Evolutionary conservation across 1,140 invertebrate species (phyloP).

Genomic region (Drosophila ficusphila): DNA sequence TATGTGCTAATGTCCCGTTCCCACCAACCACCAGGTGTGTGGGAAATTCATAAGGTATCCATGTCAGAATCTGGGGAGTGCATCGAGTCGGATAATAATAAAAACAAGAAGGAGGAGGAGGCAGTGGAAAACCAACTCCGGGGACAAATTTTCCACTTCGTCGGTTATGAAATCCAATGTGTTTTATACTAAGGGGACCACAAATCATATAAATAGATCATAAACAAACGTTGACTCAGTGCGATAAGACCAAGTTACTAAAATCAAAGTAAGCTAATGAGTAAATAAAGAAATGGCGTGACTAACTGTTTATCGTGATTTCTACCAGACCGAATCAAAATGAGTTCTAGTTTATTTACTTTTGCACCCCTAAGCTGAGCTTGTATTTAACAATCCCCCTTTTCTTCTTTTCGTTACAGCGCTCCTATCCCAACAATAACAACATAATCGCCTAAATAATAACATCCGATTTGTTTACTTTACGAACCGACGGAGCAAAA

Average conservation of each 20-base stretch:
- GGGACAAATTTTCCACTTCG: slow-evolving; percentile 52
- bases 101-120: slow-evolving; percentile 6
- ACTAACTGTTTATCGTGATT: background rate
- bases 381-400: background rate
- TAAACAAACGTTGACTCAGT: slow-evolving; percentile 17
- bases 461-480: slow-evolving; percentile 29
- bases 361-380: background rate
- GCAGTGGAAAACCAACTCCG: slow-evolving; percentile 5
- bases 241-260: slow-evolving; percentile 23
- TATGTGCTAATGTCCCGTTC: background rate
- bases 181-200: background rate
- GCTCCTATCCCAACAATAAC: slow-evolving; percentile 13
- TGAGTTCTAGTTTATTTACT: background rate
- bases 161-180: slow-evolving; percentile 21
- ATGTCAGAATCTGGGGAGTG: slow-evolving; percentile 12
- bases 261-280: slow-evolving; percentile 44
- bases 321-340: background rate
- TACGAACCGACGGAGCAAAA: slow-evolving; percentile 61
- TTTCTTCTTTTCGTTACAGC: slow-evolving; percentile 15
- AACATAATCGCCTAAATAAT: background rate
- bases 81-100: slow-evolving; percentile 17
- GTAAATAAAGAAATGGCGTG: slow-evolving; percentile 21
- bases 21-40: background rate
- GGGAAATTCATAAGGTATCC: slow-evolving; percentile 12
- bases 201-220: slow-evolving; percentile 19